Evolutionary conservation across 2,888 invertebrate genomes (phyloP), one percentile per base, ranked within the genome.

Genomic region (Nasonia oneida): DNA sequence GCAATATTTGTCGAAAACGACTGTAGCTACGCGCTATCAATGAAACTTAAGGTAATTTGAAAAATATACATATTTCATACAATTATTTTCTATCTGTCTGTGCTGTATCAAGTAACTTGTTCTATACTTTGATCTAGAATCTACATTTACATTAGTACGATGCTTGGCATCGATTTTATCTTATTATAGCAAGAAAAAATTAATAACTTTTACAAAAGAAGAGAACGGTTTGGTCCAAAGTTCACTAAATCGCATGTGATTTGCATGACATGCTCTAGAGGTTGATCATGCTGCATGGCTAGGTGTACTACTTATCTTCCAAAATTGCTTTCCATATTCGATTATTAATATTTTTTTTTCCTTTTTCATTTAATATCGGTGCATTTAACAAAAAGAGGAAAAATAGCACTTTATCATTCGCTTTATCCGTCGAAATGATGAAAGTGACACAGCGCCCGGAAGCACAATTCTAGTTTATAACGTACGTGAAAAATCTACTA

Each of bases 251-350:
- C 33, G 33, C 74, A 83, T 29, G 74, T 81, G 6, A 74, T 53
- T 61, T 75, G 67, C 79, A 80, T 42, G 64, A 76, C 85, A 80
- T 76, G 57, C 76, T 85, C 73, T 70, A 82, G 42, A 81, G 23
- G 78, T 73, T 81, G 85, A 85, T 85, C 87, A 87, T 86, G 87
- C 87, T 86, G 64, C 87, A 64, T 86, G 87, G 87, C 81, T 86
- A 81, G 86, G 86, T 84, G 87, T 71, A 83, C 86, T 83, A 84
- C 87, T 77, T 79, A 23, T 57, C 12, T 77, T 47, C 50, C 71
- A 81, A 81, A 83, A 86, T 84, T 86, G 83, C 86, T 82, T 84
- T 83, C 75, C 53, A 47, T 33, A 70, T 85, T 87, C 78, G 85
- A 86, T 87, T 82, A 81, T 81, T 70, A 50, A 78, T 82, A 73